Evolutionary conservation across 2,797 vertebrate species (phyloP), one percentile per base, ranked within the genome.

Genomic region (Cyclura pinguis): DNA sequence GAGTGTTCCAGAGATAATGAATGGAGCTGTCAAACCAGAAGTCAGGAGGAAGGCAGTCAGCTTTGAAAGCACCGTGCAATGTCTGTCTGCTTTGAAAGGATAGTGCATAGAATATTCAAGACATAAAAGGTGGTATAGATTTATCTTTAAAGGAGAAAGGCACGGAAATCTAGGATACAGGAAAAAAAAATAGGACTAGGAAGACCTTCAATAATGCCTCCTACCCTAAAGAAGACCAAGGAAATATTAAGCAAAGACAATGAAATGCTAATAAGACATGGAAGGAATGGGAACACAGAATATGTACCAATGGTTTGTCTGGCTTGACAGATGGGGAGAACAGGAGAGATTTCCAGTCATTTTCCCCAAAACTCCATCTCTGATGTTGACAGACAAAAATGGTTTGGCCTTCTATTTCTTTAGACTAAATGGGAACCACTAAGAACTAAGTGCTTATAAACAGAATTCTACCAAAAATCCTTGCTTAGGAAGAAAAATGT

Each of bases 1-100:
- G 9, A 22, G n/a, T 77, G 5, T 85, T 81, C 78, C 69, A 93
- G 92, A 86, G 0, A 92, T 22, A 38, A 82, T 91, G 86, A 93
- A 47, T 64, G 27, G 62, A 89, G 91, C 12, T 57, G 38, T 64
- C 77, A 32, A 59, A 84, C 74, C 92, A 87, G 38, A 85, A 76
- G 55, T 80, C 12, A 78, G 78, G 85, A 91, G 74, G 59, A 94
- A 78, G 8, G 67, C 92, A 90, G 20, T 8, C 64, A 52, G 38
- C 20, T 1, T 76, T 85, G 18, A 55, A 91, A 93, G 52, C 38
- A 76, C 3, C 86, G 29, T 77, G 77, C 86, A 77, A 80, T 77
- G 42, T 35, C 55, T 50, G 24, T 22, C 72, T 67, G 57, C 57
- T 87, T 91, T 87, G 85, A 90, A 81, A 86, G 67, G 77, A 42